These are phyloP conservation scores for Norana najaformis DNA, from an alignment of 2,888 invertebrate species.

Conservation along the genomic window DNA sequence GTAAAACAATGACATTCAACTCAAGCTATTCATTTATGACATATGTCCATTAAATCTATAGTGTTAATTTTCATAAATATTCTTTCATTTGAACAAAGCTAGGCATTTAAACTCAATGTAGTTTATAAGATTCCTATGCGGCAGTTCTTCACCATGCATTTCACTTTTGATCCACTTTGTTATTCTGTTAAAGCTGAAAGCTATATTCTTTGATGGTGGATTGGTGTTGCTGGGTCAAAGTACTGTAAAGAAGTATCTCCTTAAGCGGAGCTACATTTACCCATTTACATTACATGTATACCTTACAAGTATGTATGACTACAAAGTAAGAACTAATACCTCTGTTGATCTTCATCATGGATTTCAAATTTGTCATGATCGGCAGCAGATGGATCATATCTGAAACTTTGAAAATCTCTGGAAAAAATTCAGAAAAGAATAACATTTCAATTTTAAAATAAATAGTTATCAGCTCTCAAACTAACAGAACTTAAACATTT, in stretches of 20 bases:
- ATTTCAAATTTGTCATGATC: constrained; percentile 21
- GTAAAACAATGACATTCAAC: neutral
- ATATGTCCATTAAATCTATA: neutral
- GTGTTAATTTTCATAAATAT: neutral
- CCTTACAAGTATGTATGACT: neutral
- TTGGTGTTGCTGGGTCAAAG: neutral
- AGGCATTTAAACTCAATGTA: too few relatives aligned
- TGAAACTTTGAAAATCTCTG: constrained; percentile 24
- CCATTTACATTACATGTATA: neutral
- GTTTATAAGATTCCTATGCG: too few relatives aligned
- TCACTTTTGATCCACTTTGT: too few relatives aligned
- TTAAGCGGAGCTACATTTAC: neutral
- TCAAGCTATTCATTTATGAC: neutral
- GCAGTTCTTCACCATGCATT: too few relatives aligned
- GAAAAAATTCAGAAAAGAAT: too few relatives aligned
- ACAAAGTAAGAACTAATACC: neutral
- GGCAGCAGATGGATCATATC: constrained; percentile 18
- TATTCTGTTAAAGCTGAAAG: neutral
- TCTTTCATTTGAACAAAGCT: too few relatives aligned
- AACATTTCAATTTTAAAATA: neutral
- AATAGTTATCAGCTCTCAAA: neutral
- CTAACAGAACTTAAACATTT: neutral
- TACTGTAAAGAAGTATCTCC: neutral
- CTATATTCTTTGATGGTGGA: neutral
- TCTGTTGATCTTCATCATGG: neutral